phyloP scores from a whole-genome alignment of 2,888 invertebrate species.

The Eurytoma adleriae region DNA sequence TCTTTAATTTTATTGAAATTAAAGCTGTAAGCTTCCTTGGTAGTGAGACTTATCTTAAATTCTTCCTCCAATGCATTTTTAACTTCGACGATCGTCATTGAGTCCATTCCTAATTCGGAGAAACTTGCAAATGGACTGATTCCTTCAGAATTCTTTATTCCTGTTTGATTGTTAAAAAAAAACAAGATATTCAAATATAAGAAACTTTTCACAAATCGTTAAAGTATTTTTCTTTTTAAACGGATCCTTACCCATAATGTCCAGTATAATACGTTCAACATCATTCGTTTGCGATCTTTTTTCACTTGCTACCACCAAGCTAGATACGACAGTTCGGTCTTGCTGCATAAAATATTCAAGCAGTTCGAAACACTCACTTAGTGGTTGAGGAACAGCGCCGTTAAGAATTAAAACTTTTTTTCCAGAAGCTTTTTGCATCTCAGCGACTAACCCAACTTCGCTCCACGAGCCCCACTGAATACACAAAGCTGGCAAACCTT shows the following conservation, averaged over 20 bases:
- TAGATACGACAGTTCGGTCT: conserved; percentile 83
- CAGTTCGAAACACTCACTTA: conserved; percentile 87
- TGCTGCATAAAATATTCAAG: conserved; percentile 85
- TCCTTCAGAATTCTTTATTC: conserved; percentile 78
- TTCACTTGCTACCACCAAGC: conserved; percentile 93
- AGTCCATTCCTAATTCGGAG: conserved; percentile 97
- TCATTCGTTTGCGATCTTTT: conserved; percentile 83
- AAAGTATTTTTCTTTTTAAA: no score
- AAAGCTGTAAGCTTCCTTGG: conserved; percentile 89
- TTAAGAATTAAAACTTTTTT: conserved; percentile 83
- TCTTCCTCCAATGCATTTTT: conserved; percentile 94
- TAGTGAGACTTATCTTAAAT: conserved; percentile 90
- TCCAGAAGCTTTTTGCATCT: conserved; percentile 84
- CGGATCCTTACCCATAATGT: conserved; percentile 77
- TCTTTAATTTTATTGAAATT: conserved; percentile 83
- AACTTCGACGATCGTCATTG: conserved; percentile 97
- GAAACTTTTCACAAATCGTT: no score
- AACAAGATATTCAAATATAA: not conserved
- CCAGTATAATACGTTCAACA: conserved; percentile 85
- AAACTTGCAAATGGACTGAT: conserved; percentile 85
- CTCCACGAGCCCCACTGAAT: conserved; percentile 83
- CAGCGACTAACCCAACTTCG: conserved; percentile 88
- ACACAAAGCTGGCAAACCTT: conserved; percentile 78
- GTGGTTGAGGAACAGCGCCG: conserved; percentile 91
- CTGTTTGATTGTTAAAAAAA: no score